Conservation (phyloP, 2,797 vertebrate species). For the Ciconia nigra region DNA sequence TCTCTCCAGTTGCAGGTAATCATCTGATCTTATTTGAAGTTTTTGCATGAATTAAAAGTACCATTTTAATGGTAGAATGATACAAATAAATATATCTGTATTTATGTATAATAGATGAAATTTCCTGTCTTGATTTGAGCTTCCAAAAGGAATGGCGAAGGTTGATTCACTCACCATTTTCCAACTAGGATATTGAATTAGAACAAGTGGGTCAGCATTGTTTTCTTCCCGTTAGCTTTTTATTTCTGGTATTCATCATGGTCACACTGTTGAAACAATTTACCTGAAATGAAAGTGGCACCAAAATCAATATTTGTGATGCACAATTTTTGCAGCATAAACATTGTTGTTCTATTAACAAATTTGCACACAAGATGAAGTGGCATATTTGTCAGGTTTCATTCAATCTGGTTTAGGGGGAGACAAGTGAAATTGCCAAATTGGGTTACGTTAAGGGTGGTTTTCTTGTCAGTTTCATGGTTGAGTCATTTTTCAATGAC, state of each 20-base stretch:
- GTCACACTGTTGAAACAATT: conserved; percentile 86
- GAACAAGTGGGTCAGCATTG: conserved; percentile 82
- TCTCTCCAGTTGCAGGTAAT: not conserved
- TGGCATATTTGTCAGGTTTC: conserved; percentile 50
- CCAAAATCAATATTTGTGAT: conserved; percentile 86
- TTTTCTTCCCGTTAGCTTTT: conserved; percentile 74
- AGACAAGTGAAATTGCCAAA: conserved; percentile 79
- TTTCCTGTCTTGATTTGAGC: conserved; percentile 78
- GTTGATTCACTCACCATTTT: conserved; percentile 71
- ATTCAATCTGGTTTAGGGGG: conserved; percentile 39
- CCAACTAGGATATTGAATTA: conserved; percentile 67
- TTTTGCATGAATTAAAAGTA: not conserved
- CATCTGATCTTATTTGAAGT: not conserved
- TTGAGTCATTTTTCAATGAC: conserved; percentile 83
- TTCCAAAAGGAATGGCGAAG: conserved; percentile 75
- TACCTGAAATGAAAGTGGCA: conserved; percentile 85
- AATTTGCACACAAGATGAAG: conserved; percentile 73
- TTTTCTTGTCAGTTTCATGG: conserved; percentile 82
- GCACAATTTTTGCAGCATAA: conserved; percentile 86
- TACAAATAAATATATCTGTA: conserved; percentile 46
- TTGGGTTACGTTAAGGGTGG: conserved; percentile 83
- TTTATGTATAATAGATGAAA: conserved; percentile 76
- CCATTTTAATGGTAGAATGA: not conserved
- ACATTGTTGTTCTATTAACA: conserved; percentile 80
- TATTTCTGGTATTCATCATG: conserved; percentile 88